These are phyloP conservation scores for Cotesia glomerata DNA, from an alignment of 1,140 invertebrate genomes.

Conservation along the genomic window DNA sequence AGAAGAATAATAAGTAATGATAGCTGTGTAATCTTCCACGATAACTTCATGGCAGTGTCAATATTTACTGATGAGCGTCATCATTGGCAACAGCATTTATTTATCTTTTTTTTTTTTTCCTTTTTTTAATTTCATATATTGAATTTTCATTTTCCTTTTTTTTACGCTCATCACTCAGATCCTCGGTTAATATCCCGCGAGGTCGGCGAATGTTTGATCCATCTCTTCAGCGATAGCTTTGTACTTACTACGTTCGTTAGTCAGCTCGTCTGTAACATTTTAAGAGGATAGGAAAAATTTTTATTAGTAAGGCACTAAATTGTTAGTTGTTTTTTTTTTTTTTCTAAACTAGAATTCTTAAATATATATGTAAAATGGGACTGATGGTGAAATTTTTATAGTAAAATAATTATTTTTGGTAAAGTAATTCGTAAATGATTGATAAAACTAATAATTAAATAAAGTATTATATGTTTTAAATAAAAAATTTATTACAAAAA, in stretches of 20 bases:
- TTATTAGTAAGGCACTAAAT: slow-evolving; percentile 39
- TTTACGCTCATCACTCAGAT: slow-evolving; percentile 25
- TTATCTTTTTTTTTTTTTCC: too few relatives aligned
- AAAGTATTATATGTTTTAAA: too few relatives aligned
- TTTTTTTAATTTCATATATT: too few relatives aligned
- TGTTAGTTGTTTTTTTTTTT: slow-evolving; percentile 20
- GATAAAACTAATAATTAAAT: too few relatives aligned
- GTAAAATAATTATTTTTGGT: not conserved
- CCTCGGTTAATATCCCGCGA: slow-evolving; percentile 80
- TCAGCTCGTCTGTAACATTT: slow-evolving; percentile 86
- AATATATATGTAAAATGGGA: too few relatives aligned
- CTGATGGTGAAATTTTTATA: too few relatives aligned
- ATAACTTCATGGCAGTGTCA: slow-evolving; percentile 40
- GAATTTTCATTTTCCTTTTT: not conserved
- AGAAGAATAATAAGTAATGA: too few relatives aligned
- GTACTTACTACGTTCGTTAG: slow-evolving; percentile 96
- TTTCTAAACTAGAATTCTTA: not conserved
- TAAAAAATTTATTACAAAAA: too few relatives aligned
- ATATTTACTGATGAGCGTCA: too few relatives aligned
- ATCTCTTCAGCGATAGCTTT: slow-evolving; percentile 97
- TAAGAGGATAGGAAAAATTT: slow-evolving; percentile 37
- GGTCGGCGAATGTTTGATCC: slow-evolving; percentile 93
- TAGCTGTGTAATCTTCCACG: too few relatives aligned
- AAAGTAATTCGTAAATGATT: too few relatives aligned
- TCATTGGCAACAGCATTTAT: too few relatives aligned